These are phyloP conservation scores for Brachionus rubens DNA, from an alignment of 1,140 invertebrate genomes.

Conservation along the genomic window DNA sequence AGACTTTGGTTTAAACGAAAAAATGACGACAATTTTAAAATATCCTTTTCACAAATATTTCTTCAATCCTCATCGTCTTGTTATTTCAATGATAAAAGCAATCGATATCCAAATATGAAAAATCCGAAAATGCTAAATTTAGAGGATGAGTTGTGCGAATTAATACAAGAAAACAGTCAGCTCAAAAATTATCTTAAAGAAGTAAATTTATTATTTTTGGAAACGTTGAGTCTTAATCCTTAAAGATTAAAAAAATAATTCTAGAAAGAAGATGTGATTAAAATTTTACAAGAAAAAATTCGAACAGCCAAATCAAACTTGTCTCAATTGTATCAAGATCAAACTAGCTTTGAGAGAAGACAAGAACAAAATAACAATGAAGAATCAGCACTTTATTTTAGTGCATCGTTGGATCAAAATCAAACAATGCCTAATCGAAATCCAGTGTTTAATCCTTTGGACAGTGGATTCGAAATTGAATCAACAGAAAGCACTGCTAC, in stretches of 20 bases:
- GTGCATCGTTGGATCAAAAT: not conserved
- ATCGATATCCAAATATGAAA: constrained; percentile 2
- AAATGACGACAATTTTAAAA: constrained; percentile 45
- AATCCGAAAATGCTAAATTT: not conserved
- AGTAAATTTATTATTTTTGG: not conserved
- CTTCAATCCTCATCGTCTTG: constrained; percentile 12
- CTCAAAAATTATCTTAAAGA: constrained; percentile 44
- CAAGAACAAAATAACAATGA: not conserved
- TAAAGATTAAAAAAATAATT: not conserved
- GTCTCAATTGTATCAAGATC: not conserved
- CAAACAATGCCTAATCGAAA: not conserved
- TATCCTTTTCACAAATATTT: constrained; percentile 44
- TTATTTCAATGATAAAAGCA: not conserved
- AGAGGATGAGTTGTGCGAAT: constrained; percentile 35
- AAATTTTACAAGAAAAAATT: constrained; percentile 44
- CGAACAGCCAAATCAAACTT: constrained; percentile 13
- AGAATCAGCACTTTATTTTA: constrained; percentile 7
- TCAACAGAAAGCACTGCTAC: not conserved
- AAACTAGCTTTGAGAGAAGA: not conserved
- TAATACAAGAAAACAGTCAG: constrained; percentile 44
- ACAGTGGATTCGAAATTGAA: not conserved
- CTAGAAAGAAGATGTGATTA: constrained; percentile 41
- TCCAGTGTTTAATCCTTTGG: not conserved
- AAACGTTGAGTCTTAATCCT: too few relatives aligned
- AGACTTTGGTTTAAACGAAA: constrained; percentile 11